Conservation (phyloP, 2,113 vertebrate genomes). For the Polyodon spathula region DNA sequence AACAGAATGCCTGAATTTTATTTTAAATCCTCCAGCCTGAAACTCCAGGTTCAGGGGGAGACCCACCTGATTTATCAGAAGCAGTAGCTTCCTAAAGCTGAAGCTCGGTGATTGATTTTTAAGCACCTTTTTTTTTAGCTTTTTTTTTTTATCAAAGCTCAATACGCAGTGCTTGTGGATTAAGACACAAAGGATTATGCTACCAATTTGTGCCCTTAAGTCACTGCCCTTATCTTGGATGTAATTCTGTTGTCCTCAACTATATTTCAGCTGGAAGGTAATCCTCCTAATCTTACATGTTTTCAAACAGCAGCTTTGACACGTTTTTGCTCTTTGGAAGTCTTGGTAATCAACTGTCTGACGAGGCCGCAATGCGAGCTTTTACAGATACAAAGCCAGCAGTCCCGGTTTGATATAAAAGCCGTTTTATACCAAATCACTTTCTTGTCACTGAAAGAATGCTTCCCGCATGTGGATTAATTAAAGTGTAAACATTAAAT, state of each 20-base stretch:
- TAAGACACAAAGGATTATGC: constrained; percentile 25
- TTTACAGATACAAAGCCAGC: constrained; percentile 52
- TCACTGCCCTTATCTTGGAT: neutral
- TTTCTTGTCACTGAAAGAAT: constrained; percentile 96
- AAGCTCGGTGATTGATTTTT: too few relatives aligned
- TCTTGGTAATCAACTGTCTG: constrained; percentile 42
- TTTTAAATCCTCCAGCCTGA: too few relatives aligned
- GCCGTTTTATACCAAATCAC: constrained; percentile 86
- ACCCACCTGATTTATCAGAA: too few relatives aligned
- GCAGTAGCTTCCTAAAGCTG: too few relatives aligned
- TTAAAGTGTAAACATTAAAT: constrained; percentile 99
- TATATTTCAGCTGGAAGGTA: constrained; percentile 11
- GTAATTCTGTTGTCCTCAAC: constrained; percentile 9
- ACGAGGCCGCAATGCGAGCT: constrained; percentile 51
- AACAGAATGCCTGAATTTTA: too few relatives aligned
- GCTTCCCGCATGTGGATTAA: constrained; percentile 94
- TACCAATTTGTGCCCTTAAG: too few relatives aligned
- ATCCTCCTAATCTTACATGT: constrained; percentile 4
- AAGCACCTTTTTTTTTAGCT: too few relatives aligned
- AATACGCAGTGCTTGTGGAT: too few relatives aligned
- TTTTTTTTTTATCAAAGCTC: too few relatives aligned
- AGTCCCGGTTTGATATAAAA: constrained; percentile 76
- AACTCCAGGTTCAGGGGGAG: too few relatives aligned
- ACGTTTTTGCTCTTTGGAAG: constrained; percentile 11
- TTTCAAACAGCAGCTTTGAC: neutral